phyloP scores from a whole-genome alignment of 2,113 vertebrate species.

The Puntigrus tetrazona region DNA sequence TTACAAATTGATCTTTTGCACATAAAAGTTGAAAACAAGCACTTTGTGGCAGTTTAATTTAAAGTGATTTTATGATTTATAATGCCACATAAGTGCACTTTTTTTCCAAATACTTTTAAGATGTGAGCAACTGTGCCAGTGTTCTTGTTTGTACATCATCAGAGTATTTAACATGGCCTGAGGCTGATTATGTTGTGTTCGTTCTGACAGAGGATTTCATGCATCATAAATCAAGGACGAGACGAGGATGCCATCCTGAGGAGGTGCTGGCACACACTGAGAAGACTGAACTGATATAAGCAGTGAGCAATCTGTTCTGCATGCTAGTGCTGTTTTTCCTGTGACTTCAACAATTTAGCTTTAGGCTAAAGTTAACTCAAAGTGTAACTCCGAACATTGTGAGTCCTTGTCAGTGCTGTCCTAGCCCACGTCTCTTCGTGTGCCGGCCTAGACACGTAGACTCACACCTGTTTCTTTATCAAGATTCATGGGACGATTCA shows the following conservation, averaged over 20 bases:
- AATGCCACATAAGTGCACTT: constrained; percentile 17
- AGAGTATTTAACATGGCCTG: background rate
- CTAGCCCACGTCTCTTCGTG: background rate
- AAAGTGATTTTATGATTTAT: background rate
- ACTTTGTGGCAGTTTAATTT: background rate
- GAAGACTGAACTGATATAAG: constrained; percentile 5
- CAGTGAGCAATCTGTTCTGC: background rate
- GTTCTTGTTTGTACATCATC: background rate
- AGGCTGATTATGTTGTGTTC: background rate
- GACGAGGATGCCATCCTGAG: background rate
- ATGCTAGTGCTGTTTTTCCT: background rate
- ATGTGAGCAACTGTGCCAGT: background rate
- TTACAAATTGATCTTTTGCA: constrained; percentile 23
- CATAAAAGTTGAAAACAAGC: constrained; percentile 5
- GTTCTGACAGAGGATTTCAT: constrained; percentile 17
- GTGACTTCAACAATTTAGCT: background rate
- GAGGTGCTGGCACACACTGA: constrained; percentile 5
- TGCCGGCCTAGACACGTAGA: background rate
- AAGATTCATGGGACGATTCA: constrained; percentile 20
- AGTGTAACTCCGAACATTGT: background rate
- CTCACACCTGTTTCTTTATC: constrained; percentile 20
- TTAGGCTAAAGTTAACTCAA: constrained; percentile 14
- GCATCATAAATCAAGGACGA: constrained; percentile 18
- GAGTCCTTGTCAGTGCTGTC: background rate
- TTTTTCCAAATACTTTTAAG: background rate